Evolutionary conservation across 2,888 invertebrate genomes (phyloP).

Genomic region (Tetropium fuscum): DNA sequence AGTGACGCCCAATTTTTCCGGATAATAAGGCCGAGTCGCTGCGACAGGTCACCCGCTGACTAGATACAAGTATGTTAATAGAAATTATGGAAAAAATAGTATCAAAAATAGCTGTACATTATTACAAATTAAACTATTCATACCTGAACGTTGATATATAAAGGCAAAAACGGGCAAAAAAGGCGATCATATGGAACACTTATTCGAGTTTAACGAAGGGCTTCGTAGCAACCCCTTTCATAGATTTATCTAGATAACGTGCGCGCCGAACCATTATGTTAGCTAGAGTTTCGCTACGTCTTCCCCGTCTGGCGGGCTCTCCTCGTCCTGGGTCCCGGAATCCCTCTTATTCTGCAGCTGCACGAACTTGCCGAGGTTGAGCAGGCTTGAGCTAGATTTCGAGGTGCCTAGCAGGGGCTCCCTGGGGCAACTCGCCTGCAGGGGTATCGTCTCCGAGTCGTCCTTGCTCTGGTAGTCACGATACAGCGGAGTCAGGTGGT

Average conservation of each 20-base stretch:
- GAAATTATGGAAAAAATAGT: conserved; percentile 32
- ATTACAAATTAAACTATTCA: conserved; percentile 1
- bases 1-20: too few relatives aligned
- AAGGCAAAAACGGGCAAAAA: conserved; percentile 1
- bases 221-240: too few relatives aligned
- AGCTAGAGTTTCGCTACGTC: too few relatives aligned
- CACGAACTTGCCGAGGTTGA: too few relatives aligned
- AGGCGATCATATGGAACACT: too few relatives aligned
- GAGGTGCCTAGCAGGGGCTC: conserved; percentile 60
- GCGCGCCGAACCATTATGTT: too few relatives aligned
- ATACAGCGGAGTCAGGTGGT: background rate
- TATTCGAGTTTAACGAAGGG: too few relatives aligned
- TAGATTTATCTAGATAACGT: too few relatives aligned
- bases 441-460: conserved; percentile 42
- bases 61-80: conserved; percentile 34
- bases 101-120: conserved; percentile 34
- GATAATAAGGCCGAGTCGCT: too few relatives aligned
- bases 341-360: too few relatives aligned
- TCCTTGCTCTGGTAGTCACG: conserved; percentile 18
- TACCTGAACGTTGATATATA: conserved; percentile 6
- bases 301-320: too few relatives aligned
- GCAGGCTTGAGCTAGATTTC: conserved; percentile 48
- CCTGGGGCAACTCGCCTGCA: conserved; percentile 60
- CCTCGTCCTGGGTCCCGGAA: too few relatives aligned
- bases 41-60: conserved; percentile 34